phyloP scores from a whole-genome alignment of 1,140 invertebrate genomes.

The Diorhabda carinulata region DNA sequence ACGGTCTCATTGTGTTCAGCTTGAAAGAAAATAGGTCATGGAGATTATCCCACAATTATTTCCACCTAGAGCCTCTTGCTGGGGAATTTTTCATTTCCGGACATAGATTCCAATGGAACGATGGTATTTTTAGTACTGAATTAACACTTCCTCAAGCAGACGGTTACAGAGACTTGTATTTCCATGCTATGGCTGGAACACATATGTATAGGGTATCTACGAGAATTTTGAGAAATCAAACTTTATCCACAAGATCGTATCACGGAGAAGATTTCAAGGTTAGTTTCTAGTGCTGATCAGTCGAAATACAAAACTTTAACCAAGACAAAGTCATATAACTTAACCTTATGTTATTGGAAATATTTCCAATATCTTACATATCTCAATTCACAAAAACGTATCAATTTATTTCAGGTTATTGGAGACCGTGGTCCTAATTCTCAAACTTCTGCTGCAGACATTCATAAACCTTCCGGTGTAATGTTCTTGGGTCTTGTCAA shows the following conservation, averaged over 20 bases:
- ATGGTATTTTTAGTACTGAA: slow-evolving; percentile 67
- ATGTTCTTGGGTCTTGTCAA: slow-evolving; percentile 64
- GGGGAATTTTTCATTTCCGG: slow-evolving; percentile 66
- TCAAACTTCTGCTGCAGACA: slow-evolving; percentile 60
- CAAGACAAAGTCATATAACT: too few species aligned
- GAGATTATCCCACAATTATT: slow-evolving; percentile 69
- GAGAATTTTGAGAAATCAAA: slow-evolving; percentile 58
- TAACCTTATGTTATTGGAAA: too few species aligned
- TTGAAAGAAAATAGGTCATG: slow-evolving; percentile 61
- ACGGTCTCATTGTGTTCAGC: slow-evolving; percentile 66
- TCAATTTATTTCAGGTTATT: slow-evolving; percentile 48
- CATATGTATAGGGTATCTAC: slow-evolving; percentile 66
- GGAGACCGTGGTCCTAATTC: slow-evolving; percentile 57
- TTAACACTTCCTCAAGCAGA: slow-evolving; percentile 54
- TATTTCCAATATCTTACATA: too few species aligned
- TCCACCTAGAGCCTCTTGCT: slow-evolving; percentile 64
- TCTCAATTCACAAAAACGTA: too few species aligned
- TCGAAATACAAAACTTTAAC: too few species aligned
- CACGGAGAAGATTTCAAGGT: slow-evolving; percentile 53
- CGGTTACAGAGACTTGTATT: slow-evolving; percentile 59
- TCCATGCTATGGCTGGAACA: slow-evolving; percentile 65
- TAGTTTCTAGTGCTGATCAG: slow-evolving; percentile 9
- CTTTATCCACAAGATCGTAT: slow-evolving; percentile 55
- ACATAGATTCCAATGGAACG: slow-evolving; percentile 64
- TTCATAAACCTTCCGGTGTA: slow-evolving; percentile 53